Percentiles rank a stretch among this genome's conserved stretches.
phyloP scores from a whole-genome alignment of 2,797 vertebrate genomes.

The Agapornis canus region DNA sequence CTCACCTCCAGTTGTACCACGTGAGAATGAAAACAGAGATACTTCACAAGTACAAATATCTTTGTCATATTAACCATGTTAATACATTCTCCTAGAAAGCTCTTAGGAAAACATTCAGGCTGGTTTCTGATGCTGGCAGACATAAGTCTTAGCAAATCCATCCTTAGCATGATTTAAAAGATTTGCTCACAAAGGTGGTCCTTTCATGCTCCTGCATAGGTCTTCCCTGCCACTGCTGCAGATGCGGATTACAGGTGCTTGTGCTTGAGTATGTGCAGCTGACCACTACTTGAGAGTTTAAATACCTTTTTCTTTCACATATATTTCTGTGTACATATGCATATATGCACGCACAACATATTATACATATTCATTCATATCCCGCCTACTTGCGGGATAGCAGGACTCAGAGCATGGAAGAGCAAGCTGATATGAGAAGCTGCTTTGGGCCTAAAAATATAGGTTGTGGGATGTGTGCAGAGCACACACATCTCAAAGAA shows the following conservation, averaged over 20 bases:
- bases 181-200: background rate
- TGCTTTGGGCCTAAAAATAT: background rate
- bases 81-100: background rate
- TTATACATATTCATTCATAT: conserved; percentile 19
- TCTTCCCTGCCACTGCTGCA: background rate
- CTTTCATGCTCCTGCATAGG: background rate
- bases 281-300: background rate
- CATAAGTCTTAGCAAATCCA: background rate
- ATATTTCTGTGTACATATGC: background rate
- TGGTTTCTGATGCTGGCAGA: background rate
- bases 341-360: background rate
- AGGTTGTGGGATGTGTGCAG: background rate
- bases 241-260: background rate
- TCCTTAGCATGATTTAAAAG: background rate
- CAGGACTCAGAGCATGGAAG: background rate
- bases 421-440: background rate
- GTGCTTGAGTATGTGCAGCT: background rate
- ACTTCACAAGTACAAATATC: background rate
- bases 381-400: background rate
- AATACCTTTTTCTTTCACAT: background rate
- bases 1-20: background rate
- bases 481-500: background rate
- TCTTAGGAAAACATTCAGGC: background rate
- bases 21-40: background rate
- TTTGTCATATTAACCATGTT: background rate